Conservation (phyloP, 53 echinoderm and acorn worm genomes). For the Stichopus horrens region DNA sequence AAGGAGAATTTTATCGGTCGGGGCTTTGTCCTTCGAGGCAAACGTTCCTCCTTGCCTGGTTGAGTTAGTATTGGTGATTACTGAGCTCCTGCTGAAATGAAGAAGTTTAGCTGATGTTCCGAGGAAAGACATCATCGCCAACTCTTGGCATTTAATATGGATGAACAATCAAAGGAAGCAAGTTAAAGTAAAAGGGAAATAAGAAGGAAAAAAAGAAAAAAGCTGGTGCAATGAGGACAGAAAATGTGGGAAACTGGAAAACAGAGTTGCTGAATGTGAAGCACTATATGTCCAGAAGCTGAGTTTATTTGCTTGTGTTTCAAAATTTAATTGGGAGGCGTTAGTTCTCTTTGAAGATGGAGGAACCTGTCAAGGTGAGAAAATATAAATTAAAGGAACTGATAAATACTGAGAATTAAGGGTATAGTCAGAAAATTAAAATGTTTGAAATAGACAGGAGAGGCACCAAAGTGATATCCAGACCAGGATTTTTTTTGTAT, state of each 20-base stretch:
- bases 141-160: constrained; percentile 17
- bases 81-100: not conserved
- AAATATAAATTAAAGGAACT: too few species aligned
- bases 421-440: too few species aligned
- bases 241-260: not conserved
- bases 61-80: not conserved
- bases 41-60: not conserved
- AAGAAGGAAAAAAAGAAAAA: too few species aligned
- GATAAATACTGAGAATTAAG: too few species aligned
- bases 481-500: too few species aligned
- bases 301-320: not conserved
- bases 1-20: not conserved
- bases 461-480: too few species aligned
- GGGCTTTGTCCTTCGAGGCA: not conserved
- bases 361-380: not conserved
- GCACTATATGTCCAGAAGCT: not conserved
- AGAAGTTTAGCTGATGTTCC: not conserved
- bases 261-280: not conserved
- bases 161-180: constrained; percentile 33
- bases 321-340: not conserved
- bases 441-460: too few species aligned
- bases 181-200: not conserved
- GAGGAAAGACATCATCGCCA: not conserved
- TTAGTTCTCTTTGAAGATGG: not conserved
- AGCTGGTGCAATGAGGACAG: not conserved